phyloP scores from a whole-genome alignment of 1,140 invertebrate genomes.

The Drosophila aff. region DNA sequence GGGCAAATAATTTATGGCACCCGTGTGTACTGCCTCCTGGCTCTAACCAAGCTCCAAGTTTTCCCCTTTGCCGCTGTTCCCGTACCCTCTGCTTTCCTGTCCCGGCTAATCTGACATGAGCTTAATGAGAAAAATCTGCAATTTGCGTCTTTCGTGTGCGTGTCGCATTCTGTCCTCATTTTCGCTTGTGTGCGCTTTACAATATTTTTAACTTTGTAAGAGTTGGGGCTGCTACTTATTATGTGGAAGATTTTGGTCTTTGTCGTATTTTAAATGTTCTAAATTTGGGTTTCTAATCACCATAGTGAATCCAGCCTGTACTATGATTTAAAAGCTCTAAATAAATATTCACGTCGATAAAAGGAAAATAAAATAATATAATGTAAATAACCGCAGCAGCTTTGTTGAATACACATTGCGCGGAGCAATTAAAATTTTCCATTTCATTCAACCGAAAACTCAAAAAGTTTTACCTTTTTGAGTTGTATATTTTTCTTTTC shows the following conservation, averaged over 20 bases:
- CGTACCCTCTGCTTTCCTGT: slow-evolving; percentile 7
- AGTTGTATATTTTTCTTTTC: slow-evolving; percentile 55
- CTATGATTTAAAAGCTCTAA: not conserved
- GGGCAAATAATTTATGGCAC: slow-evolving; percentile 74
- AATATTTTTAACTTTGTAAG: slow-evolving; percentile 60
- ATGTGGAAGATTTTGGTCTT: not conserved
- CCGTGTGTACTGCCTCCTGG: slow-evolving; percentile 59
- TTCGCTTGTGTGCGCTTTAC: slow-evolving; percentile 67
- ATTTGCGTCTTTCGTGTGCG: slow-evolving; percentile 63
- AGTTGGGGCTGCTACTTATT: slow-evolving; percentile 6
- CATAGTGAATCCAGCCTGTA: not conserved
- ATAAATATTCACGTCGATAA: not conserved
- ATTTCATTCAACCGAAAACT: slow-evolving; percentile 81
- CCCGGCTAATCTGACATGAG: slow-evolving; percentile 60
- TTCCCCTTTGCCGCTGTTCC: slow-evolving; percentile 7
- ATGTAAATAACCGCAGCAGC: not conserved
- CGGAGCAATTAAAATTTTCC: slow-evolving; percentile 84
- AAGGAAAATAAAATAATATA: not conserved
- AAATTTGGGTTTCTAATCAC: not conserved
- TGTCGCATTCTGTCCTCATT: slow-evolving; percentile 58
- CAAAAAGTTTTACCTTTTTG: slow-evolving; percentile 65
- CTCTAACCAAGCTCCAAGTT: slow-evolving; percentile 35
- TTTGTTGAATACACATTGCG: slow-evolving; percentile 2
- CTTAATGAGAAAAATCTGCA: slow-evolving; percentile 77
- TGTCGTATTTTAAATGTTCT: not conserved